Evolutionary conservation across 2,888 invertebrate species (phyloP).

Genomic region (Harpalus rufipes): DNA sequence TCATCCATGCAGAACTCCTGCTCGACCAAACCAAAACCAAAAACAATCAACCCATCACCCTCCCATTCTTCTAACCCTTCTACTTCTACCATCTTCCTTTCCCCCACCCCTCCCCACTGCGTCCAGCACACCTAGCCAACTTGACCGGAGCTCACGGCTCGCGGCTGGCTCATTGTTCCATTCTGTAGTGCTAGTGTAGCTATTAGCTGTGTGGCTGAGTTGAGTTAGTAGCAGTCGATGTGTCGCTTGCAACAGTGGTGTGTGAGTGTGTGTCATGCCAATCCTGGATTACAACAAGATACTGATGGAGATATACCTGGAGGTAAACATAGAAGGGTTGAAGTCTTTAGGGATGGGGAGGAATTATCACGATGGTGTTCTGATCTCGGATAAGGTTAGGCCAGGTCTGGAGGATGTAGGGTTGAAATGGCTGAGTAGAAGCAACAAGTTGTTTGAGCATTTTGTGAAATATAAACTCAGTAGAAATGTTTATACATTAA

Average conservation of each 20-base stretch:
- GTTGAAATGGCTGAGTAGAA: no score
- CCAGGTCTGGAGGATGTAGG: neutral
- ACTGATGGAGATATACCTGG: constrained; percentile 12
- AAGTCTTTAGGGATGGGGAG: neutral
- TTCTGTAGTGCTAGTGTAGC: constrained; percentile 3
- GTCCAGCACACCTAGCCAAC: constrained; percentile 14
- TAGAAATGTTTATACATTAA: no score
- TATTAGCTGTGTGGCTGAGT: neutral
- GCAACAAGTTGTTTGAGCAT: no score
- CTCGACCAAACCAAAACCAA: no score
- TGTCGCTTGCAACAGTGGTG: constrained; percentile 7
- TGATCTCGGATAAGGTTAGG: neutral
- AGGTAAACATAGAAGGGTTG: neutral
- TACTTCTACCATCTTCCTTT: constrained; percentile 3
- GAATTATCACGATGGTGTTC: neutral
- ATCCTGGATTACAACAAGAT: constrained; percentile 8
- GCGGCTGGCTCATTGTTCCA: constrained; percentile 25
- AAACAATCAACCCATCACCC: neutral
- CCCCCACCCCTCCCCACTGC: constrained; percentile 23
- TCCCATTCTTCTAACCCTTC: constrained; percentile 5
- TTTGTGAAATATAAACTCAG: no score
- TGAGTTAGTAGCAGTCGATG: constrained; percentile 3
- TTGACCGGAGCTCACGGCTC: neutral
- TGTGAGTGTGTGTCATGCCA: constrained; percentile 37
- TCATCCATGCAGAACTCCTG: no score